A percentile compares a stretch with the other conserved stretches of the same genome.
Evolutionary conservation across 2,113 vertebrate genomes (phyloP).

Genomic region (Otolemur garnettii): DNA sequence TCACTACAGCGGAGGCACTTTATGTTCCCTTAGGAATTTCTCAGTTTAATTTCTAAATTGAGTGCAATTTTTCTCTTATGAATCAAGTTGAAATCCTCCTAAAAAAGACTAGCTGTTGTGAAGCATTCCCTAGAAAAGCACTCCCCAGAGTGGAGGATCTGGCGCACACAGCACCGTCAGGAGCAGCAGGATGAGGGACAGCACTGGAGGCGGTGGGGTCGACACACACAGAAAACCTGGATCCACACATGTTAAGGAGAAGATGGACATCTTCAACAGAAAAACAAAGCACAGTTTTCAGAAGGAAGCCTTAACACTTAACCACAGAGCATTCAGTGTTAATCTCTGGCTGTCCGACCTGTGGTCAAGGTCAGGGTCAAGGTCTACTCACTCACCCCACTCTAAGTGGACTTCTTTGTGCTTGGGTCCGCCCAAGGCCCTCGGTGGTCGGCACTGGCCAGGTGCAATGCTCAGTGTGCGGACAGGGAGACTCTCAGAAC

Average conservation of each 20-base stretch:
- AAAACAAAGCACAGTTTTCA: background rate
- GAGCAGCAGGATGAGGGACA: background rate
- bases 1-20: background rate
- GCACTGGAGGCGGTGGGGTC: fast-evolving
- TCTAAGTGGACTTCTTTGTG: constrained; percentile 97
- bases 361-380: background rate
- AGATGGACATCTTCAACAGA: background rate
- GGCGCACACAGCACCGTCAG: fast-evolving
- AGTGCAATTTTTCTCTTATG: background rate
- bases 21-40: background rate
- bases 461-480: constrained; percentile 95
- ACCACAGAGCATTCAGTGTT: background rate
- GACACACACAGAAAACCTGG: background rate
- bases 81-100: background rate
- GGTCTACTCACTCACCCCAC: constrained; percentile 91
- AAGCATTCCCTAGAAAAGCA: background rate
- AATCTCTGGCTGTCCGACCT: background rate
- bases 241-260: background rate
- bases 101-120: background rate
- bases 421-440: constrained; percentile 94
- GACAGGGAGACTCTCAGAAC: constrained; percentile 94
- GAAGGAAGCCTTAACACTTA: constrained; percentile 11
- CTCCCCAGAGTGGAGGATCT: background rate
- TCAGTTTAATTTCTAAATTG: background rate
- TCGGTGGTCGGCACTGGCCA: constrained; percentile 92